Evolutionary conservation across 2,888 invertebrate genomes (phyloP), one percentile per base, ranked within the genome.

Genomic region (Rhopalosiphum nymphaeae): DNA sequence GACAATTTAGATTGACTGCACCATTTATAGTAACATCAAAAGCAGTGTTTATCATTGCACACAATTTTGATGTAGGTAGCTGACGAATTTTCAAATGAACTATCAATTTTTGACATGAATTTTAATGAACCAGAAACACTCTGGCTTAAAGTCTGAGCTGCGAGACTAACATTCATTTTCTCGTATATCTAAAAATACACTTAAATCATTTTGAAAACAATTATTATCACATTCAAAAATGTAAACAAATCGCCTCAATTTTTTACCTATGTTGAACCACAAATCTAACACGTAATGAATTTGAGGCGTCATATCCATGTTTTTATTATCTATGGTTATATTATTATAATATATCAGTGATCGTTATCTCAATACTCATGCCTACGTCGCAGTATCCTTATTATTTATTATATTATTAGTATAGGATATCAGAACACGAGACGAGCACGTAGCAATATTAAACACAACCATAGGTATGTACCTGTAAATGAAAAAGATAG

Each of bases 161-260:
- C 78, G n/a, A 91, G 44, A 57, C 61, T 26, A 21, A 91, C 91
- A 57, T 91, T 91, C 91, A 67, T 91, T 67, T 61, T 67, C 11
- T 91, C 67, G n/a, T n/a, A n/a, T n/a, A n/a, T n/a, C n/a, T n/a
- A n/a, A n/a, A n/a, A n/a, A 49, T 49, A 49, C 49, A 49, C 49
- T 49, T 49, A 13, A 49, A 49, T 49, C 49, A 49, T 49, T 49
- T 49, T 11, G 29, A 57, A 61, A 29, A 61, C 57, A 29, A 29
- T 61, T 61, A 10, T 61, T 61, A 61, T 29, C 57, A 61, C 57
- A 29, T 61, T 61, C 10, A 61, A 57, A 61, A 61, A 61, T 61
- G 57, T 61, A 61, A 61, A 3, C 29, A 61, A 61, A 61, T 61
- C 57, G 9, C 57, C 26, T 29, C 26, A 61, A 61, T 61, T 61